Conservation (phyloP, 1,140 invertebrate genomes). For the Monochamus saltuarius region DNA sequence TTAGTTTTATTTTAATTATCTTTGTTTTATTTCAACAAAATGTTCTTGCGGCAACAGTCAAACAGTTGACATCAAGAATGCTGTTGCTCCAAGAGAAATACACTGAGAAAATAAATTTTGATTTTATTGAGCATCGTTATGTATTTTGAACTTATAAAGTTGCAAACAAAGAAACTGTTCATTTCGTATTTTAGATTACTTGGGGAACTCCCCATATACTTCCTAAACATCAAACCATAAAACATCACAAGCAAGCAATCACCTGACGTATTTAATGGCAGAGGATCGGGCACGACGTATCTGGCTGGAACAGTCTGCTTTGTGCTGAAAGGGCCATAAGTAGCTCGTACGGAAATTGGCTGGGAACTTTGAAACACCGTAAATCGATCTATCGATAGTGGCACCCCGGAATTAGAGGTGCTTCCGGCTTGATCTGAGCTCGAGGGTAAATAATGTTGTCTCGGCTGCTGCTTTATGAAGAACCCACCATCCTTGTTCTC, state of each 20-base stretch:
- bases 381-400: conserved; percentile 77
- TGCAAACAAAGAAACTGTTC: too few relatives aligned
- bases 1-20: too few relatives aligned
- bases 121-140: too few relatives aligned
- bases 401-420: conserved; percentile 51
- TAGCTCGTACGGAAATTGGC: conserved; percentile 82
- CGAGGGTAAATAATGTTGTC: conserved; percentile 58
- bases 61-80: too few relatives aligned
- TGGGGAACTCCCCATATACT: too few relatives aligned
- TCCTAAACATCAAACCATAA: too few relatives aligned
- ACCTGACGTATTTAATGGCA: conserved; percentile 52
- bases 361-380: conserved; percentile 85
- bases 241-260: background rate
- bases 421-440: conserved; percentile 42
- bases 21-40: too few relatives aligned
- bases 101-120: too few relatives aligned
- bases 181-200: too few relatives aligned
- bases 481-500: conserved; percentile 88
- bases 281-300: conserved; percentile 79
- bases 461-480: conserved; percentile 76
- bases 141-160: too few relatives aligned
- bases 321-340: conserved; percentile 89
- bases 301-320: conserved; percentile 90
- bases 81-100: too few relatives aligned
- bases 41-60: too few relatives aligned